A percentile compares a stretch with the other conserved stretches of the same genome.
Conservation (phyloP, 2,888 invertebrate species). For the Pristionchus maxplancki region DNA sequence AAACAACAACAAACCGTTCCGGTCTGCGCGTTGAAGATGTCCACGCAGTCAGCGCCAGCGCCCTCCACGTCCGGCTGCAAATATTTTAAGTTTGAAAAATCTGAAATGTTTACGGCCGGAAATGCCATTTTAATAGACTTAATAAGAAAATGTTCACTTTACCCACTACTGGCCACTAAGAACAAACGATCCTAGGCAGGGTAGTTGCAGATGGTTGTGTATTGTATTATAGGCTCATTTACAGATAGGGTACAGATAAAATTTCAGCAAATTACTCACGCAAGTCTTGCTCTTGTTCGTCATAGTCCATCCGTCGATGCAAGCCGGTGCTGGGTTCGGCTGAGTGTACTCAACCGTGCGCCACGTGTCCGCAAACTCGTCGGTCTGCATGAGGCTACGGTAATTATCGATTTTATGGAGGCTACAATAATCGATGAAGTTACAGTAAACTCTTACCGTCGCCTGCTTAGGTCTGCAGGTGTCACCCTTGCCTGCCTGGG, state of each 20-base stretch:
- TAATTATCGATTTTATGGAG: background rate
- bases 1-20: conserved; percentile 7
- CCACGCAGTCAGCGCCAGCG: conserved; percentile 51
- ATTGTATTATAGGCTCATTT: too few species aligned
- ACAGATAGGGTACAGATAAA: too few species aligned
- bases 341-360: conserved; percentile 27
- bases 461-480: background rate
- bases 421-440: background rate
- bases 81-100: background rate
- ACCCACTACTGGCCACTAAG: too few species aligned
- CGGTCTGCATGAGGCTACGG: background rate
- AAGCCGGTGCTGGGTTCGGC: conserved; percentile 36
- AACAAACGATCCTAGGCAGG: too few species aligned
- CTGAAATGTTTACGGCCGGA: too few species aligned
- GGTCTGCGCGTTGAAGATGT: conserved; percentile 53
- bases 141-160: too few species aligned
- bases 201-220: too few species aligned
- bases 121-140: too few species aligned
- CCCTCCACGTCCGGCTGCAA: conserved; percentile 9
- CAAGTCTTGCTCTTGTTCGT: conserved; percentile 53
- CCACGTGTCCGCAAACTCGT: conserved; percentile 42
- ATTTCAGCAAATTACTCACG: conserved; percentile 27
- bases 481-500: background rate
- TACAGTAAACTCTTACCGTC: background rate
- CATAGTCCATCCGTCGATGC: conserved; percentile 53